Conservation (phyloP, 2,888 invertebrate species). For the Ephialtes manifestator region DNA sequence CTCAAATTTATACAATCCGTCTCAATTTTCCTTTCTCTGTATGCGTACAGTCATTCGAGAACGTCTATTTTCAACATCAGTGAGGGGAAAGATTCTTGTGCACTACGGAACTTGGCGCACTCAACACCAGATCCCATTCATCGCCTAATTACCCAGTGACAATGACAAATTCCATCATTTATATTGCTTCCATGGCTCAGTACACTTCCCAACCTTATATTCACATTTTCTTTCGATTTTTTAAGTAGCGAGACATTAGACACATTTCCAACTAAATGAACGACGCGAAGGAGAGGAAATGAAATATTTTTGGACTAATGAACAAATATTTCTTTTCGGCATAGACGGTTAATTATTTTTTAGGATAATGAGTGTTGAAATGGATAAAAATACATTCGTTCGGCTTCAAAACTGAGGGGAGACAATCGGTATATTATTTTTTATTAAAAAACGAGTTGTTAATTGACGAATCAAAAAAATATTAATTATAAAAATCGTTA, state of each 20-base stretch:
- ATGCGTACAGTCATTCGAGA: not conserved
- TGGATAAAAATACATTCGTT: no score
- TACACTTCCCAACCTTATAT: slow-evolving; percentile 15
- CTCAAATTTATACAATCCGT: slow-evolving; percentile 50
- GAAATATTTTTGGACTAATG: not conserved
- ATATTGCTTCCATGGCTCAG: slow-evolving; percentile 10
- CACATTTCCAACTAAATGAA: not conserved
- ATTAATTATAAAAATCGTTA: no score
- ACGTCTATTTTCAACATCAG: not conserved
- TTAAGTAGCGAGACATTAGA: not conserved
- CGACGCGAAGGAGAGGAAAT: not conserved
- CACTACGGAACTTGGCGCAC: slow-evolving; percentile 17
- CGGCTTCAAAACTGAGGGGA: no score
- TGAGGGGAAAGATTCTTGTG: not conserved
- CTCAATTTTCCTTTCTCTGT: slow-evolving; percentile 58
- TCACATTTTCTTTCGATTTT: not conserved
- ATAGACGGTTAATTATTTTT: no score
- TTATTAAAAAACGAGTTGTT: no score
- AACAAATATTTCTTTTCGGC: not conserved
- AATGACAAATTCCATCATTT: slow-evolving; percentile 22
- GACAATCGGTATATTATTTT: no score
- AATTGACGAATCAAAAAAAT: no score
- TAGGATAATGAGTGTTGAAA: no score
- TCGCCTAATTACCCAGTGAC: slow-evolving; percentile 47
- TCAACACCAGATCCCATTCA: slow-evolving; percentile 14